Evolutionary conservation across 2,888 invertebrate genomes (phyloP).

Genomic region (Lepidocyrtoides sp.): DNA sequence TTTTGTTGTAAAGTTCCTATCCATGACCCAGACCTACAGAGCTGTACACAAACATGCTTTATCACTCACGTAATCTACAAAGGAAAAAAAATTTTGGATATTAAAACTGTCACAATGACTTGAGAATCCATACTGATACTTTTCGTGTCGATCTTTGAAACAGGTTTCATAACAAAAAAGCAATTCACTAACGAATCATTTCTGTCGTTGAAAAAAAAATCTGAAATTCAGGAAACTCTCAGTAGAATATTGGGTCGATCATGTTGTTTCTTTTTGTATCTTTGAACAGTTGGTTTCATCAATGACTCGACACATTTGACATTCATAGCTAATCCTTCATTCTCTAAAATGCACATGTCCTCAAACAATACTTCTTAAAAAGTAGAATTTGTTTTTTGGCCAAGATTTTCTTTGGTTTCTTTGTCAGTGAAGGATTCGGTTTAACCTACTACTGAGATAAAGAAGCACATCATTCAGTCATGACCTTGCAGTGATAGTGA

Average conservation of each 20-base stretch:
- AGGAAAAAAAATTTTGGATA: slow-evolving; percentile 1
- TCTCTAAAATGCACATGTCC: not conserved
- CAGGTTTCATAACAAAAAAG: slow-evolving; percentile 51
- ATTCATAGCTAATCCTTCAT: slow-evolving; percentile 41
- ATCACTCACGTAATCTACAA: slow-evolving; percentile 64
- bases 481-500: slow-evolving; percentile 75
- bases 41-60: slow-evolving; percentile 14
- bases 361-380: not conserved
- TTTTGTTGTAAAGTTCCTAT: not conserved
- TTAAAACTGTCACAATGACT: slow-evolving; percentile 3
- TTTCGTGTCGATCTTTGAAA: slow-evolving; percentile 52
- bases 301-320: slow-evolving; percentile 27
- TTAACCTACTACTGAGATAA: slow-evolving; percentile 39
- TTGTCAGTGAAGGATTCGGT: slow-evolving; percentile 26
- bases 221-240: slow-evolving; percentile 32
- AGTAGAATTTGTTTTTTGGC: not conserved
- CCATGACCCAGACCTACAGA: slow-evolving; percentile 66
- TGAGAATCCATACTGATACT: not conserved
- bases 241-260: slow-evolving; percentile 38
- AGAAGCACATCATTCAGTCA: slow-evolving; percentile 35
- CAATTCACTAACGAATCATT: slow-evolving; percentile 14
- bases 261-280: not conserved
- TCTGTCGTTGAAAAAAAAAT: not conserved
- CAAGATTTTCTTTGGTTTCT: not conserved
- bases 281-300: not conserved